Evolutionary conservation across 2,888 invertebrate species (phyloP), one percentile per base, ranked within the genome.

Genomic region (Heteromurus nitidus): DNA sequence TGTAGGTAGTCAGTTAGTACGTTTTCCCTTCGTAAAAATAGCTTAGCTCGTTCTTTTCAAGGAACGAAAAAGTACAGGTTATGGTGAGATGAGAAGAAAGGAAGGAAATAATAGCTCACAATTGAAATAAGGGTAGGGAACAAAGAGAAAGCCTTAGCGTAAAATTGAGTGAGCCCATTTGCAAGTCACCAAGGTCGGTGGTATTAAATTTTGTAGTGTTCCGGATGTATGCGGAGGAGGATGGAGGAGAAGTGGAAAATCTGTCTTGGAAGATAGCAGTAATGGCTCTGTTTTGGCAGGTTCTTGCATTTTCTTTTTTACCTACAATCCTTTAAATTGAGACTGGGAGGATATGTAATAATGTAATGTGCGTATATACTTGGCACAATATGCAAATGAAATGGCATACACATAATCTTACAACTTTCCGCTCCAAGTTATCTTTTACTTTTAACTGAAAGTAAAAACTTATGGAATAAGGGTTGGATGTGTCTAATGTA

Each of bases 91-190:
- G 30, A 50, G 53, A 53, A 22, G 13, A n/a, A 20, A 53, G 53
- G 24, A n/a, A n/a, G 62, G 5, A 64, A 22, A 64, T n/a, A n/a
- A 7, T 42, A 64, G 42, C 42, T 42, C 64, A 2, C 24, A 42
- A n/a, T 64, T 64, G 36, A 64, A 62, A 26, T 26, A 26, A n/a
- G 26, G 22, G 18, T 20, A 36, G 42, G 24, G 55, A 55, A 55
- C 22, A 55, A 55, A 36, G 7, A 36, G 36, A 13, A 50, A 2
- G 30, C 13, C 31, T n/a, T 13, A 64, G 20, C 64, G 64, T 64
- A 64, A 64, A 64, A 64, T 64, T 64, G 64, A 64, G 42, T 64
- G 64, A 42, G 64, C 64, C 64, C 42, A 42, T 64, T 64, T 36
- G 64, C 36, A 64, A 64, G 18, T 42, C 64, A 64, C 11, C 30